Evolutionary conservation across 2,797 vertebrate species (phyloP).

Genomic region (Poecilia velifera): DNA sequence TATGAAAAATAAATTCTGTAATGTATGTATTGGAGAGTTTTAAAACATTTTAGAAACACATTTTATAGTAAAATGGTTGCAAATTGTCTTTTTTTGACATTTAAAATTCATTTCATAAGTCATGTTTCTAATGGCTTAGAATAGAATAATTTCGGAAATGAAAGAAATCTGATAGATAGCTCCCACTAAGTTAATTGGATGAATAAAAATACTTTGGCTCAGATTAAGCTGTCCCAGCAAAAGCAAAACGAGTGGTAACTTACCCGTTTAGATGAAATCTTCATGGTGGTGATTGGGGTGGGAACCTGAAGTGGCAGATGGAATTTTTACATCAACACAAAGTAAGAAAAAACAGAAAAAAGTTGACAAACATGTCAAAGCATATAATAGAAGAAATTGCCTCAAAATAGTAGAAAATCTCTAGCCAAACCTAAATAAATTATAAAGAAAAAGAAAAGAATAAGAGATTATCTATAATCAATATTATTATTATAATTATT

Average conservation of each 20-base stretch:
- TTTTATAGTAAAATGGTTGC: neutral
- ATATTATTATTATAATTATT: too few species aligned
- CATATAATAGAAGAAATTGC: neutral
- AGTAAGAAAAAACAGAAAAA: neutral
- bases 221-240: neutral
- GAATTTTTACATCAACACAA: neutral
- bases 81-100: neutral
- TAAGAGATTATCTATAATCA: neutral
- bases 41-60: neutral
- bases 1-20: neutral
- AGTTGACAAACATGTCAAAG: neutral
- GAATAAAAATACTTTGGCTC: neutral
- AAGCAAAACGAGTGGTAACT: conserved; percentile 51
- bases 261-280: conserved; percentile 98
- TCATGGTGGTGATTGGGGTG: conserved; percentile 95
- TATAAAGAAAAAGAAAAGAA: neutral
- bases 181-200: neutral
- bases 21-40: neutral
- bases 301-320: conserved; percentile 83
- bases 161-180: neutral
- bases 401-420: neutral
- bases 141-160: neutral
- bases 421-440: neutral
- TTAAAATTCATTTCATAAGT: neutral
- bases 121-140: neutral